These are phyloP conservation scores for Phrynosoma platyrhinos DNA, from an alignment of 2,113 vertebrate genomes.

Conservation along the genomic window DNA sequence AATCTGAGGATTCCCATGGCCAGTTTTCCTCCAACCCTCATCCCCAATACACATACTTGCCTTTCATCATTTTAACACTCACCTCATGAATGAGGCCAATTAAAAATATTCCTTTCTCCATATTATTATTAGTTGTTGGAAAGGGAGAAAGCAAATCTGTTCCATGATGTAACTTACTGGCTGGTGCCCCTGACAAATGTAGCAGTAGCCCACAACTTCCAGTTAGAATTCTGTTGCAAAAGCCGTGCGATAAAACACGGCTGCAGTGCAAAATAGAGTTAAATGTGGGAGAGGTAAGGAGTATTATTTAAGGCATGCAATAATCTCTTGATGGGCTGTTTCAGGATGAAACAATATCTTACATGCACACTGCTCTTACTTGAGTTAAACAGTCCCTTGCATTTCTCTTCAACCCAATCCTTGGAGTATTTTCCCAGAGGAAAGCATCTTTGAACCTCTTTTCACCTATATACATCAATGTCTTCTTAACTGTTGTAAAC, in stretches of 20 bases:
- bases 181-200: background rate
- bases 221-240: too few relatives aligned
- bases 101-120: background rate
- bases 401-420: background rate
- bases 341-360: background rate
- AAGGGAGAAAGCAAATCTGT: background rate
- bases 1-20: background rate
- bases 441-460: background rate
- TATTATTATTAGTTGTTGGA: too few relatives aligned
- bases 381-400: background rate
- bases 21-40: background rate
- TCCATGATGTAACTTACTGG: background rate
- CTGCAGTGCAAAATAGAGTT: too few relatives aligned
- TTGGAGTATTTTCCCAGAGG: background rate
- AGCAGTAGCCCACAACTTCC: background rate
- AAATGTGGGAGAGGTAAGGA: too few relatives aligned
- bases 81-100: background rate
- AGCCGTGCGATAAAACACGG: too few relatives aligned
- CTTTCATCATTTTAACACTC: background rate
- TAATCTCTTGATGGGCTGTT: background rate
- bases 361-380: background rate
- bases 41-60: background rate
- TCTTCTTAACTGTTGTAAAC: background rate
- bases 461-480: background rate
- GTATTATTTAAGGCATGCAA: too few relatives aligned